phyloP scores from a whole-genome alignment of 2,888 invertebrate genomes.

The Drosophila testacea region DNA sequence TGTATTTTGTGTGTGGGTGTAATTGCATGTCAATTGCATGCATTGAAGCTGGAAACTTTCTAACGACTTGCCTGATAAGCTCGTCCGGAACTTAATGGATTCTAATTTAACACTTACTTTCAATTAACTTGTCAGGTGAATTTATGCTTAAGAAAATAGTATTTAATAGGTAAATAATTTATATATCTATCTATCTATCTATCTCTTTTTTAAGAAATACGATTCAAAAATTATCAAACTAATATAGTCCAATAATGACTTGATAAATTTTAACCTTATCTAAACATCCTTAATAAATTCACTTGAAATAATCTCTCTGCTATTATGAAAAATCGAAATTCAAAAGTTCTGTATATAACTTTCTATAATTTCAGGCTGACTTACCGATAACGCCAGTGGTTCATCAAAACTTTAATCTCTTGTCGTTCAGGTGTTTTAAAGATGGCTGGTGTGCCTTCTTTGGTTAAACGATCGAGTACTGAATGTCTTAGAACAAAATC shows the following conservation, averaged over 20 bases:
- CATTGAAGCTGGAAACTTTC: conserved; percentile 42
- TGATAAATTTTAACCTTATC: too few species aligned
- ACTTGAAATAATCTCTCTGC: too few species aligned
- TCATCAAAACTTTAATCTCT: conserved; percentile 88
- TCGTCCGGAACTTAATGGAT: conserved; percentile 1
- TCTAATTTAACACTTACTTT: conserved; percentile 17
- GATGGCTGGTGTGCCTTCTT: conserved; percentile 53
- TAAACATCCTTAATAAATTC: too few species aligned
- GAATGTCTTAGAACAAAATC: conserved; percentile 96
- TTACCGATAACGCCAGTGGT: conserved; percentile 88
- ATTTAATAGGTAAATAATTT: not conserved
- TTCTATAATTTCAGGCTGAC: conserved; percentile 8
- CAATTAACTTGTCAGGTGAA: not conserved
- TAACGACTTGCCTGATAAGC: conserved; percentile 31
- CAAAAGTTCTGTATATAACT: too few species aligned
- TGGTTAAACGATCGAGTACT: conserved; percentile 58
- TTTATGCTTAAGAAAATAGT: not conserved
- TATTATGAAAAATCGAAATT: too few species aligned
- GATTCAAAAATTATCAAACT: too few species aligned
- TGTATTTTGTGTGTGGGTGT: conserved; percentile 16
- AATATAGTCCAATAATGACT: too few species aligned
- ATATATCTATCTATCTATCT: too few species aligned
- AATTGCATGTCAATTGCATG: conserved; percentile 81
- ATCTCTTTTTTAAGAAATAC: too few species aligned
- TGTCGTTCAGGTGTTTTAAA: conserved; percentile 83